phyloP scores from a whole-genome alignment of 2,113 vertebrate genomes.

The Pipra filicauda region DNA sequence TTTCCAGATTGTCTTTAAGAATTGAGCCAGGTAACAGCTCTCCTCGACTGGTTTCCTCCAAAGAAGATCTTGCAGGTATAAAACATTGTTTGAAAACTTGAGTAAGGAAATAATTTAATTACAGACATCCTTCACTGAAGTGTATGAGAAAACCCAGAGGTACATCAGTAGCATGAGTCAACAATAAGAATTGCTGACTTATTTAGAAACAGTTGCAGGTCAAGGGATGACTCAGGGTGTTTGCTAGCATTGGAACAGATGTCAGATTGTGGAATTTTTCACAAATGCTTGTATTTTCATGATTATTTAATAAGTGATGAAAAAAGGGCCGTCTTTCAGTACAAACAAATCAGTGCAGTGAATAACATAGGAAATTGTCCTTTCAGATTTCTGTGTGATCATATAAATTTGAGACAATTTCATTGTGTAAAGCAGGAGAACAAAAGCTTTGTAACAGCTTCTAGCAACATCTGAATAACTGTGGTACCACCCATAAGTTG shows the following conservation, averaged over 20 bases:
- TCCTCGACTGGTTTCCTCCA: slow-evolving; percentile 88
- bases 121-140: not conserved
- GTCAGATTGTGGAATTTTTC: not conserved
- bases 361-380: not conserved
- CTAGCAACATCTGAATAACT: not conserved
- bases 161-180: not conserved
- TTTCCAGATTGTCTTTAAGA: slow-evolving; percentile 88
- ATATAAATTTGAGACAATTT: not conserved
- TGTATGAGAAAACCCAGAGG: not conserved
- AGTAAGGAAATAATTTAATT: not conserved
- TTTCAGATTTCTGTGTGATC: not conserved
- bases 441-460: not conserved
- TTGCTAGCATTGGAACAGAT: not conserved
- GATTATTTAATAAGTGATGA: not conserved
- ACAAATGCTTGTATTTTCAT: not conserved
- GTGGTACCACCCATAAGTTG: not conserved
- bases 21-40: slow-evolving; percentile 93
- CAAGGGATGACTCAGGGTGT: not conserved
- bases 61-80: slow-evolving; percentile 92
- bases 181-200: not conserved
- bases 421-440: not conserved
- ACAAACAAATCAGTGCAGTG: not conserved
- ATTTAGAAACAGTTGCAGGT: not conserved
- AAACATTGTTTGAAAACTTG: not conserved
- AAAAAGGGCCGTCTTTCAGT: not conserved